phyloP scores from a whole-genome alignment of 2,888 invertebrate genomes.

The Hylaea fasciaria region DNA sequence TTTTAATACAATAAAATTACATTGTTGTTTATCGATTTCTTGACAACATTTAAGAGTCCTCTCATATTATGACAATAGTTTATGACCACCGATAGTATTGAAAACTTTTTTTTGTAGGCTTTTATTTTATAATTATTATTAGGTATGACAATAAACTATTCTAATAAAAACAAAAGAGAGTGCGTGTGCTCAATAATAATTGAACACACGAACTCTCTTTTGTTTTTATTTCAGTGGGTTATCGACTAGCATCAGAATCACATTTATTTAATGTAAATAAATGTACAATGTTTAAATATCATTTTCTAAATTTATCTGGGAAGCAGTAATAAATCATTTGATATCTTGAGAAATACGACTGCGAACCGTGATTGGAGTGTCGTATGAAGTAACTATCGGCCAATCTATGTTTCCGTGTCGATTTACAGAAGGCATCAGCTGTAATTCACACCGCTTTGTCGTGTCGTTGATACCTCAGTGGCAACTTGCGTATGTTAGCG shows the following conservation, averaged over 20 bases:
- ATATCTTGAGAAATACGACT: slow-evolving; percentile 66
- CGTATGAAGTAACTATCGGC: slow-evolving; percentile 10
- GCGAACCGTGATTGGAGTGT: slow-evolving; percentile 58
- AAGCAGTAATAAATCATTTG: slow-evolving; percentile 67
- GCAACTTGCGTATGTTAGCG: slow-evolving; percentile 59
- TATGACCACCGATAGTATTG: too few relatives aligned
- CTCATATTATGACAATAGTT: too few relatives aligned
- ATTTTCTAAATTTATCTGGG: slow-evolving; percentile 46
- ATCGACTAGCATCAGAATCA: slow-evolving; percentile 7
- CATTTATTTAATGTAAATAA: slow-evolving; percentile 24
- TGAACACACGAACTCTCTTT: too few relatives aligned
- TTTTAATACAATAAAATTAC: too few relatives aligned
- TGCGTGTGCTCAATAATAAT: too few relatives aligned
- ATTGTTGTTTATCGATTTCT: too few relatives aligned
- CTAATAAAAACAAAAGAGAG: too few relatives aligned
- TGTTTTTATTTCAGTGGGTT: slow-evolving; percentile 12
- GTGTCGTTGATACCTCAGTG: slow-evolving; percentile 62
- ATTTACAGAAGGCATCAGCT: slow-evolving; percentile 69
- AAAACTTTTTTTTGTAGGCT: too few relatives aligned
- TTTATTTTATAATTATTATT: too few relatives aligned
- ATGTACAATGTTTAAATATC: slow-evolving; percentile 38
- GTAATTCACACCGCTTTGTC: slow-evolving; percentile 69
- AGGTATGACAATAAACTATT: too few relatives aligned
- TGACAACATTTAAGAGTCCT: too few relatives aligned
- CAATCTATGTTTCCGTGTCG: slow-evolving; percentile 55